Evolutionary conservation across 2,888 invertebrate species (phyloP).

Genomic region (Mongoloraphidia duomilia): DNA sequence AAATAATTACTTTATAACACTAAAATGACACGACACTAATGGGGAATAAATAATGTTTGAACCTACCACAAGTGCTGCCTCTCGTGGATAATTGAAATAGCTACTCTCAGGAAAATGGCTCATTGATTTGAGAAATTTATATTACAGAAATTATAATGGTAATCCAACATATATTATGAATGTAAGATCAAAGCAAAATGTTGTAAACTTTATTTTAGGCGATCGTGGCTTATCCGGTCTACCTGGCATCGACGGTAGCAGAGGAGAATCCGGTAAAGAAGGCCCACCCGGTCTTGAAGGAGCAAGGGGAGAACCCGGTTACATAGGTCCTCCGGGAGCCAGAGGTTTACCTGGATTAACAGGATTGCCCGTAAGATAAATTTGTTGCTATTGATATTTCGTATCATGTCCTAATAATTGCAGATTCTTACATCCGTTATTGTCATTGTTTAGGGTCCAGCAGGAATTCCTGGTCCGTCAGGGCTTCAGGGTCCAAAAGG

Average conservation of each 20-base stretch:
- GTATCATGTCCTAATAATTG: neutral
- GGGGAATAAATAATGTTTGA: too few species aligned
- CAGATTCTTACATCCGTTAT: neutral
- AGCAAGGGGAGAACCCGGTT: conserved; percentile 23
- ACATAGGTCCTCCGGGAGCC: conserved; percentile 25
- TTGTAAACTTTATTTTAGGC: conserved; percentile 13
- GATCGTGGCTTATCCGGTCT: conserved; percentile 26
- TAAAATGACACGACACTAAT: too few species aligned
- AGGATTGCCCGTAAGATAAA: conserved; percentile 24
- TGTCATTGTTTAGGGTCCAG: neutral
- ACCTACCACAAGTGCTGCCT: too few species aligned
- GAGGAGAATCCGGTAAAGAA: conserved; percentile 21
- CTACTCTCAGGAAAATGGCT: too few species aligned
- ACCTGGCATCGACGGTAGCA: conserved; percentile 23
- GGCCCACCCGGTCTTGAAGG: conserved; percentile 16
- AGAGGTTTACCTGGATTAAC: conserved; percentile 24
- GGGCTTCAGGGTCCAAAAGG: conserved; percentile 8
- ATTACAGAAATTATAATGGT: neutral
- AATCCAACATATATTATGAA: too few species aligned
- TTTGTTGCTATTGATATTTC: neutral
- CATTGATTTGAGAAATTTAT: too few species aligned
- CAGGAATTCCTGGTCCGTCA: neutral
- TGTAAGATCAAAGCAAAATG: neutral
- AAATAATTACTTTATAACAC: too few species aligned
- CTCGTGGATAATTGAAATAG: too few species aligned